These are phyloP conservation scores for Plemyria rubiginata DNA, from an alignment of 2,888 invertebrate species.

Conservation along the genomic window DNA sequence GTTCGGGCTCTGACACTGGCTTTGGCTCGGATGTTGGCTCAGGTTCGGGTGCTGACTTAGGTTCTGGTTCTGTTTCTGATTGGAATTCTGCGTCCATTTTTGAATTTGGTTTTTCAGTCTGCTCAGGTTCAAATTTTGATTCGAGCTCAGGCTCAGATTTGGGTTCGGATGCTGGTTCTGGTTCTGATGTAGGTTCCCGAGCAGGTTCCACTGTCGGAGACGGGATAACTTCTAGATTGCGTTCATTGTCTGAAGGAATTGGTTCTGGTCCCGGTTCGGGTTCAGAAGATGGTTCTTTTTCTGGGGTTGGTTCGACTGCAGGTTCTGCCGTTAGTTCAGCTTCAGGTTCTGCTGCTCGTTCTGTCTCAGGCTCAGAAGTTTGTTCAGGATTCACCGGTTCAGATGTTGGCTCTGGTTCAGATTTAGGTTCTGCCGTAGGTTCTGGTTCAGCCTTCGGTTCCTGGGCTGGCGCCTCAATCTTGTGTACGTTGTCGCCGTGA, in stretches of 20 bases:
- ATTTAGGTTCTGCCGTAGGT: constrained; percentile 42
- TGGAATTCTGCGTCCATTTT: constrained; percentile 20
- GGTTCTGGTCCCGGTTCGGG: constrained; percentile 48
- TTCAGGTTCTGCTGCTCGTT: constrained; percentile 42
- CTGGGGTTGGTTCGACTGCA: constrained; percentile 44
- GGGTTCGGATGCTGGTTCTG: constrained; percentile 52
- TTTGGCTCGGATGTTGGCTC: constrained; percentile 26
- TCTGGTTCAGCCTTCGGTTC: constrained; percentile 38
- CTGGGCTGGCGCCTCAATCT: constrained; percentile 41
- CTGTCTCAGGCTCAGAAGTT: constrained; percentile 35
- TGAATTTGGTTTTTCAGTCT: constrained; percentile 27
- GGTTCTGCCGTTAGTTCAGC: constrained; percentile 35
- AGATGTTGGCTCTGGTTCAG: constrained; percentile 49
- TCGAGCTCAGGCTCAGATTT: constrained; percentile 60
- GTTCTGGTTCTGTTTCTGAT: constrained; percentile 22
- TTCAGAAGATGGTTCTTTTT: constrained; percentile 44
- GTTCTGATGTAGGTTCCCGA: constrained; percentile 46
- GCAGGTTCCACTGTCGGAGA: constrained; percentile 43
- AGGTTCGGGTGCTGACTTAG: constrained; percentile 16
- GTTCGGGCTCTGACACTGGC: constrained; percentile 20
- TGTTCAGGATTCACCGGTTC: constrained; percentile 49
- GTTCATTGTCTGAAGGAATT: constrained; percentile 18
- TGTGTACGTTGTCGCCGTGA: constrained; percentile 48
- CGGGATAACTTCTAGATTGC: constrained; percentile 17
- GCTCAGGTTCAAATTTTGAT: constrained; percentile 20